Conservation (phyloP, 2,888 invertebrate species). For the Ophion slaviceki region DNA sequence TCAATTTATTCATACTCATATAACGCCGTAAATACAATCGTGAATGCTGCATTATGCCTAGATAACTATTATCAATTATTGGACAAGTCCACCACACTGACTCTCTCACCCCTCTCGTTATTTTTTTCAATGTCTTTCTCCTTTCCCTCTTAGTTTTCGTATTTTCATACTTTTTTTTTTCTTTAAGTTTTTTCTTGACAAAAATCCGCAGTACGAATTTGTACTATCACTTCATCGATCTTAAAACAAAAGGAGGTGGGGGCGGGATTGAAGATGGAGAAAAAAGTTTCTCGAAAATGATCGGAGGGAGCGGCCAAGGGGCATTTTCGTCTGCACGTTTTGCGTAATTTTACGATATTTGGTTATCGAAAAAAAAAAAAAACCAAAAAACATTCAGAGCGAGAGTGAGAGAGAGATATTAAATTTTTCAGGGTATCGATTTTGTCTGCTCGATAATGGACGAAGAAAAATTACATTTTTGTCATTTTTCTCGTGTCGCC, state of each 20-base stretch:
- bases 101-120: conserved; percentile 57
- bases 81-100: conserved; percentile 58
- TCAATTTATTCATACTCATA: conserved; percentile 68
- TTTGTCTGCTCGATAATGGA: not conserved
- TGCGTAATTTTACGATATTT: conserved; percentile 1
- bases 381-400: not conserved
- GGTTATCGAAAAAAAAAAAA: not conserved
- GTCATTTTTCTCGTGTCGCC: conserved; percentile 4
- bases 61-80: conserved; percentile 65
- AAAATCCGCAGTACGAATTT: conserved; percentile 56
- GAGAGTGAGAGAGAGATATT: conserved; percentile 38
- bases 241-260: conserved; percentile 33
- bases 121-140: conserved; percentile 23
- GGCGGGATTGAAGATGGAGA: not conserved
- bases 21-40: conserved; percentile 68
- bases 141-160: too few relatives aligned
- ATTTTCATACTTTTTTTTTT: conserved; percentile 7
- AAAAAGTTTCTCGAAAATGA: not conserved
- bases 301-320: too few relatives aligned
- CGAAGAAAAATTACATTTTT: conserved; percentile 10
- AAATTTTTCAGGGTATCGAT: not conserved
- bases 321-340: not conserved
- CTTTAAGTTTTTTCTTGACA: conserved; percentile 35
- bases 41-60: conserved; percentile 68
- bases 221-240: conserved; percentile 52